Evolutionary conservation across 2,113 vertebrate genomes (phyloP), one percentile per base, ranked within the genome.

Genomic region (Noctilio leporinus): DNA sequence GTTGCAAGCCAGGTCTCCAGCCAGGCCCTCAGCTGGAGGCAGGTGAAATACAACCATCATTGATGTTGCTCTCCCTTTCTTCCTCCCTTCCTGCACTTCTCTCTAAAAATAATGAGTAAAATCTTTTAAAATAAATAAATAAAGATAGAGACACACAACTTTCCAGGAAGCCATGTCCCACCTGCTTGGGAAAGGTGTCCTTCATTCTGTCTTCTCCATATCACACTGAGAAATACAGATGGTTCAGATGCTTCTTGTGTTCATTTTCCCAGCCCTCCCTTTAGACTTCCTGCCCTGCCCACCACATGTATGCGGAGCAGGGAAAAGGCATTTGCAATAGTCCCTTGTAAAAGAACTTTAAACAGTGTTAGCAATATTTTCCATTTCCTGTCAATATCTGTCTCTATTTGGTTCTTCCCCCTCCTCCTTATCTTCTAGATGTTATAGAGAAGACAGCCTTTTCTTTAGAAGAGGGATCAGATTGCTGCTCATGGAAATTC

Each of bases 371-470:
- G 83, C 62, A 49, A 16, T 28, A 16, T 51, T 70, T 82, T 28
- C 28, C 30, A 64, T 69, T 55, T 72, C 75, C 70, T 53, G 53
- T 78, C 47, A 49, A 5, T 35, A 30, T 38, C 1, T 67, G 53
- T 76, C 95, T 96, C 86, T 70, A 16, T 57, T 76, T 91, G 47
- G 14, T 14, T 78, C 0, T 30, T 90, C 86, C 51, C 55, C 35
- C 38, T 55, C 80, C 14, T n/a, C 55, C 17, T 83, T 40, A 45
- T 73, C 55, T 19, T 82, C 75, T 62, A n/a, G 20, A 20, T 70
- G 89, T 89, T 82, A 57, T 35, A 47, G 30, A 86, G 15, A 93
- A 76, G 30, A 30, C 2, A 6, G 40, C 53, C 47, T 86, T 76
- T 64, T 72, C 72, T 33, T 62, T 28, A 70, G n/a, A 40, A 45